These are phyloP conservation scores for Melikaiella ostensackeni DNA, from an alignment of 2,888 invertebrate genomes.

Conservation along the genomic window DNA sequence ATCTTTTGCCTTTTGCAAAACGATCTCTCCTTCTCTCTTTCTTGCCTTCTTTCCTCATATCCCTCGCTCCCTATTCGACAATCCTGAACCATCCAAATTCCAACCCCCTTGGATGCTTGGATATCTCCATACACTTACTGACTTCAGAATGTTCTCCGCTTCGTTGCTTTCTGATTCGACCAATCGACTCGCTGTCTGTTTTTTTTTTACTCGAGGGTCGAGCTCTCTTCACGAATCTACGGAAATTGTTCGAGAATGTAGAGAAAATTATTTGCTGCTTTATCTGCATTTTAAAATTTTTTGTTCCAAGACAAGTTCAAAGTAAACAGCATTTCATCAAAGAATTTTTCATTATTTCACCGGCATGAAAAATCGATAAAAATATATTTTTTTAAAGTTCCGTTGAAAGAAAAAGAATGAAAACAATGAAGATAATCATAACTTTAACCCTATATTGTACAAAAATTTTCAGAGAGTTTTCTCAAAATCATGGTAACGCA, in stretches of 20 bases:
- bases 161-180: conserved; percentile 51
- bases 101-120: conserved; percentile 58
- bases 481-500: too few species aligned
- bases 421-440: too few species aligned
- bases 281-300: not conserved
- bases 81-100: conserved; percentile 56
- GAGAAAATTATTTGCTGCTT: not conserved
- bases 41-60: conserved; percentile 47
- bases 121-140: conserved; percentile 71
- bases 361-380: not conserved
- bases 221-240: not conserved
- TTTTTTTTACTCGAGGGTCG: not conserved
- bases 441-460: too few species aligned
- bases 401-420: too few species aligned
- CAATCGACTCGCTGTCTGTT: not conserved
- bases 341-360: too few species aligned
- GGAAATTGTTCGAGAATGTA: not conserved
- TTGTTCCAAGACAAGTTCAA: not conserved
- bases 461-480: too few species aligned
- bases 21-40: conserved; percentile 45
- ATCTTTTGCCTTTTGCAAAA: conserved; percentile 7
- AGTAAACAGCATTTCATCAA: not conserved
- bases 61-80: conserved; percentile 51
- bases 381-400: too few species aligned
- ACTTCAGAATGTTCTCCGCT: conserved; percentile 71